Base-by-base conservation (phyloP, 2,888 invertebrate species). In the Lumbricus terrestris region DNA sequence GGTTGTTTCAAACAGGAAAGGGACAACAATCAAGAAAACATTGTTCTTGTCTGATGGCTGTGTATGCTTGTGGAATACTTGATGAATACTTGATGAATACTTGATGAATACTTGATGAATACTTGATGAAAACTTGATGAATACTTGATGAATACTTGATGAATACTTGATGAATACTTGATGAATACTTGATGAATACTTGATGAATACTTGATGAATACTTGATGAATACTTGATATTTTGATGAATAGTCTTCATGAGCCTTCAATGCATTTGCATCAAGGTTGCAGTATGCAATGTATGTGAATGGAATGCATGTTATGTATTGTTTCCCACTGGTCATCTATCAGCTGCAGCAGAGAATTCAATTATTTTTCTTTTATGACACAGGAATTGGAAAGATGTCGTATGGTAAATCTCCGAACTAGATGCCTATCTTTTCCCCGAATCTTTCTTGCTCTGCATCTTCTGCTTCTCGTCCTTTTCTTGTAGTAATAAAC, bases 291-390 rank as follows among this genome's bases (percentile, higher is more conserved):
- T 69, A 11, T 54, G 54, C 54, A 3, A 29, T 54, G 54, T 54
- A 1, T n/a, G 69, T 69, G 69, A 69, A 69, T 69, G 29, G 69
- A 29, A 69, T 69, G 69, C n/a, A n/a, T 69, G 69, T 29, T 29
- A 29, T 69, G 69, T 69, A n/a, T n/a, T 69, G 13, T 69, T n/a
- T 29, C 69, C 69, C n/a, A 69, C 6, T 69, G 47, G 23, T 23
- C 20, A 4, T 47, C 47, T 47, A n/a, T n/a, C 40, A 11, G 69
- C n/a, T 69, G 29, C 69, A 8, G 4, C 29, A 69, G 69, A 69
- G n/a, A 69, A 69, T 69, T 69, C n/a, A 69, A 69, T n/a, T 69
- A 69, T n/a, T 69, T 69, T 69, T 69, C 69, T 69, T 69, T 69
- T 69, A 69, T n/a, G 69, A 69, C 6, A n/a, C 69, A 69, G 29